A percentile compares a stretch with the other conserved stretches of the same genome.
Conservation (phyloP, 2,113 vertebrate species). For the Onychostoma macrolepis region DNA sequence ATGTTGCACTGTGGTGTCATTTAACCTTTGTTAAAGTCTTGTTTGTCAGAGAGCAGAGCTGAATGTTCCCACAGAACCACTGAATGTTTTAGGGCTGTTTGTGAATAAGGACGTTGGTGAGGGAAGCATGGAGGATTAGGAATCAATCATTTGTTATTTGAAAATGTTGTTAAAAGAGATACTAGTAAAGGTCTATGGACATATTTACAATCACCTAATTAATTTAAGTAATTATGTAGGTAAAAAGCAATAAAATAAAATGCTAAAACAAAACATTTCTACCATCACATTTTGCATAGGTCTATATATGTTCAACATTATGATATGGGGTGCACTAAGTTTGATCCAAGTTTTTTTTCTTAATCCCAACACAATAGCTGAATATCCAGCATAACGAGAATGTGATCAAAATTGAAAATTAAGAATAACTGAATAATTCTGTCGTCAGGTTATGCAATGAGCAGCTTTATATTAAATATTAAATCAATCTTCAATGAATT, state of each 20-base stretch:
- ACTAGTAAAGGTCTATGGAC: background rate
- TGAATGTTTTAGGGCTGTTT: background rate
- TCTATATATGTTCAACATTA: background rate
- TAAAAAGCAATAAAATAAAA: background rate
- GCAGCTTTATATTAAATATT: background rate
- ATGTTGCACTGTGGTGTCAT: constrained; percentile 2
- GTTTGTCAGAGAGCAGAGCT: background rate
- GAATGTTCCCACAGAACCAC: background rate
- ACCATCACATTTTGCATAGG: background rate
- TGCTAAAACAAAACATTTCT: background rate
- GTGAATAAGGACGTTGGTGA: background rate
- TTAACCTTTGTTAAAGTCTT: background rate
- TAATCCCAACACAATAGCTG: background rate
- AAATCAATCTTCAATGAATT: background rate
- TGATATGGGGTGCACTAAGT: background rate
- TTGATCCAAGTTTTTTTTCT: background rate
- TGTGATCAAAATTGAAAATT: background rate
- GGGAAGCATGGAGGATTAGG: background rate
- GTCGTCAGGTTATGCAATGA: background rate
- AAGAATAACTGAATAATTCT: background rate
- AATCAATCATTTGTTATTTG: background rate
- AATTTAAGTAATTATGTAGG: background rate
- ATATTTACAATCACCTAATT: background rate
- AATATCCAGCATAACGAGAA: background rate
- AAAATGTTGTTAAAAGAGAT: background rate